phyloP scores from a whole-genome alignment of 2,888 invertebrate genomes.

The Metacarcinus magister region DNA sequence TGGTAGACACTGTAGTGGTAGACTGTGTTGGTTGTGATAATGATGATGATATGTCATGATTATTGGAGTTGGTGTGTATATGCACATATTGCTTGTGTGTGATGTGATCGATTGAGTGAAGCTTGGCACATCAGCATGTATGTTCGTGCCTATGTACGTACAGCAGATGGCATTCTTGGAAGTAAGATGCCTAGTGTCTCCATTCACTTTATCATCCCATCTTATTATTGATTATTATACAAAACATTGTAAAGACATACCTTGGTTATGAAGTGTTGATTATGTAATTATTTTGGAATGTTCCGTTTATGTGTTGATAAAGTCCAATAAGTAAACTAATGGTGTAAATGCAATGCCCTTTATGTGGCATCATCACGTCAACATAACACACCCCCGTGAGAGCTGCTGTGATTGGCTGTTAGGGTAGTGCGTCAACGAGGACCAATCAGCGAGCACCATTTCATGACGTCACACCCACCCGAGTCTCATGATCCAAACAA shows the following conservation, averaged over 20 bases:
- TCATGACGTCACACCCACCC: conserved; percentile 70
- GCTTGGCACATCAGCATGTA: conserved; percentile 57
- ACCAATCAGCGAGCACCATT: conserved; percentile 44
- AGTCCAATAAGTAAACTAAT: neutral
- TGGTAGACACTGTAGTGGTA: neutral
- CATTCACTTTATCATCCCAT: conserved; percentile 42
- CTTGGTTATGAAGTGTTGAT: neutral
- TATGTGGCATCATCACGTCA: conserved; percentile 68
- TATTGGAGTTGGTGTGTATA: neutral
- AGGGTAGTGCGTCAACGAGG: conserved; percentile 61
- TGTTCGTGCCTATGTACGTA: conserved; percentile 52
- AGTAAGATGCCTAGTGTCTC: neutral
- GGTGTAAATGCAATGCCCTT: neutral
- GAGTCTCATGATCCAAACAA: conserved; percentile 78
- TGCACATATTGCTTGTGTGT: neutral
- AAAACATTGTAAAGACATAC: neutral
- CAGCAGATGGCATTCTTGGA: conserved; percentile 68
- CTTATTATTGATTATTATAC: neutral
- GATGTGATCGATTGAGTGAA: conserved; percentile 23
- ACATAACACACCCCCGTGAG: conserved; percentile 75
- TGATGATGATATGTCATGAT: neutral
- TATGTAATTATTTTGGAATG: neutral
- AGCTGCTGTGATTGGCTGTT: conserved; percentile 58
- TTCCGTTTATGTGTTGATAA: neutral
- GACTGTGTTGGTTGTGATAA: neutral